Percentiles rank a stretch among this genome's conserved stretches.
These are phyloP conservation scores for Scaptomyza parva DNA, from an alignment of 2,888 invertebrate species.

Conservation along the genomic window DNA sequence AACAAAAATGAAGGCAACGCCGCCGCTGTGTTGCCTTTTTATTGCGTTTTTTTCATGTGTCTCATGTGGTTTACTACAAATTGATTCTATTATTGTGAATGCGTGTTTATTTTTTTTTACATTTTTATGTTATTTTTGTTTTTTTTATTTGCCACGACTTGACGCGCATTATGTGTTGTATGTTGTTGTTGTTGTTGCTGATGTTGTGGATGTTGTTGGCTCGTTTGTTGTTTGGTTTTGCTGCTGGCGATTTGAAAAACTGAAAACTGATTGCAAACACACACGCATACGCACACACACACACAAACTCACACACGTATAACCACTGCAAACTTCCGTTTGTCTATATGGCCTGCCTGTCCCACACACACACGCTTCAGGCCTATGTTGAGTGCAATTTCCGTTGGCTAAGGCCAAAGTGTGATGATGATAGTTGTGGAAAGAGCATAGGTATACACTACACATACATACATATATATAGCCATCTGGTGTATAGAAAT, in stretches of 20 bases:
- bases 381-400: constrained; percentile 66
- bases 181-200: constrained; percentile 24
- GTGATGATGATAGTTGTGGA: background rate
- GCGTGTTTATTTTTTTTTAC: constrained; percentile 14
- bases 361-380: constrained; percentile 9
- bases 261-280: constrained; percentile 74
- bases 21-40: constrained; percentile 62
- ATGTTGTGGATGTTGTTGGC: constrained; percentile 39
- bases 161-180: constrained; percentile 33
- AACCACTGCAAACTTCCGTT: constrained; percentile 26
- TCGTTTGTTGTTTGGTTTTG: constrained; percentile 56
- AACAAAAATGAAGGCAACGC: constrained; percentile 41
- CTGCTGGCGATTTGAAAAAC: constrained; percentile 74
- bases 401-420: constrained; percentile 42
- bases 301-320: background rate
- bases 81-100: constrained; percentile 78
- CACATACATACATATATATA: background rate
- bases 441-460: too few relatives aligned
- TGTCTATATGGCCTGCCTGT: constrained; percentile 14
- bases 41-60: constrained; percentile 73
- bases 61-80: constrained; percentile 80
- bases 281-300: constrained; percentile 9
- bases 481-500: constrained; percentile 39
- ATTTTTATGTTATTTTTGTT: too few relatives aligned
- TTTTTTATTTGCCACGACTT: constrained; percentile 13